Conservation (phyloP, 2,888 invertebrate genomes). For the Tanaodytes sp. region DNA sequence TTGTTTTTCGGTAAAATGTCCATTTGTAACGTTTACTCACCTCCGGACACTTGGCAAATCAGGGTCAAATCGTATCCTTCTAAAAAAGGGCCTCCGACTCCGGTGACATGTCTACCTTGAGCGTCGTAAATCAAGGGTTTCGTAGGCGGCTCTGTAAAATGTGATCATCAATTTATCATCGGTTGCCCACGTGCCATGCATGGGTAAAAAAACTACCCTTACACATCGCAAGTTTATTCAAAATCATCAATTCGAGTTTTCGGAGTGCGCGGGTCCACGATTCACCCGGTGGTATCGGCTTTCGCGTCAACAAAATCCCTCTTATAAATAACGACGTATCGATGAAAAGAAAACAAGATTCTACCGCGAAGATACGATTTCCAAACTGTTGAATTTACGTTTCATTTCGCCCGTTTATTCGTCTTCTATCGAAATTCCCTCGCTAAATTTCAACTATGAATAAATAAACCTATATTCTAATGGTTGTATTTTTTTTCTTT, state of each 20-base stretch:
- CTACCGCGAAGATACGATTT: too few relatives aligned
- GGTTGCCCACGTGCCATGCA: conserved; percentile 42
- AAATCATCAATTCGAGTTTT: conserved; percentile 38
- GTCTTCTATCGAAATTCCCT: too few relatives aligned
- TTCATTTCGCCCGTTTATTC: too few relatives aligned
- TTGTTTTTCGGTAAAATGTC: conserved; percentile 20
- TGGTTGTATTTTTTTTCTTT: too few relatives aligned
- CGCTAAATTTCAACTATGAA: too few relatives aligned
- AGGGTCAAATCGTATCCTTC: conserved; percentile 89
- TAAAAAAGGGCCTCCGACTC: conserved; percentile 87
- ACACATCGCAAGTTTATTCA: conserved; percentile 41
- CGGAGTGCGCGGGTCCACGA: conserved; percentile 7
- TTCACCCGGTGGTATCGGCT: conserved; percentile 33
- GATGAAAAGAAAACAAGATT: background rate
- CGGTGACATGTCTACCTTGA: conserved; percentile 85
- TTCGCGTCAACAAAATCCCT: conserved; percentile 8
- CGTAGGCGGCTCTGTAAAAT: conserved; percentile 83
- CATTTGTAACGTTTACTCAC: conserved; percentile 75
- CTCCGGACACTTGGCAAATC: conserved; percentile 89
- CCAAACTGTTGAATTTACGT: too few relatives aligned
- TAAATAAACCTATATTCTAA: too few relatives aligned
- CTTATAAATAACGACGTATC: conserved; percentile 12
- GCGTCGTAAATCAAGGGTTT: conserved; percentile 87
- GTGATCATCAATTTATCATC: conserved; percentile 54
- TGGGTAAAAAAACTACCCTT: conserved; percentile 33